These are phyloP conservation scores for Drusus annulatus DNA, from an alignment of 1,140 invertebrate species.

Conservation along the genomic window DNA sequence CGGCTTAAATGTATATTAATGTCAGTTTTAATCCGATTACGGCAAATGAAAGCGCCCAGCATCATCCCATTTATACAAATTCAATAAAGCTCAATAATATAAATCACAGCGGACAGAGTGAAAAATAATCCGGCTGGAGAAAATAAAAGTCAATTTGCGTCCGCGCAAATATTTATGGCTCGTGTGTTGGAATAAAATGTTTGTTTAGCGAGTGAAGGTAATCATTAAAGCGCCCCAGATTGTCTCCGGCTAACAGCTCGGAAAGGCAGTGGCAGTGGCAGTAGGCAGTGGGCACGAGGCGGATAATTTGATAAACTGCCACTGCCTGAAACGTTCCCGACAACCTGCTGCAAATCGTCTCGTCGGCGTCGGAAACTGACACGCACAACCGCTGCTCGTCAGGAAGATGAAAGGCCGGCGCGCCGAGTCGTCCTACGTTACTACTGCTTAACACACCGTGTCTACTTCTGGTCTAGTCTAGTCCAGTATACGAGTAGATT, in stretches of 20 bases:
- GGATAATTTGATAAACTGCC: not conserved
- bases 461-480: too few species aligned
- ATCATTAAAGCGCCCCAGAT: slow-evolving; percentile 12
- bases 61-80: slow-evolving; percentile 42
- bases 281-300: not conserved
- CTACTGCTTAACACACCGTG: too few species aligned
- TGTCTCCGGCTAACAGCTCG: not conserved
- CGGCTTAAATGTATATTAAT: slow-evolving; percentile 52
- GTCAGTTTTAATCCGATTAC: slow-evolving; percentile 52
- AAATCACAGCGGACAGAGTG: slow-evolving; percentile 41
- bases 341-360: slow-evolving; percentile 6
- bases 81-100: slow-evolving; percentile 48
- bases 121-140: slow-evolving; percentile 38
- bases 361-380: slow-evolving; percentile 1
- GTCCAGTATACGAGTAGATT: too few species aligned
- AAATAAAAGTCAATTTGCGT: slow-evolving; percentile 44
- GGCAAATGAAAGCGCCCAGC: slow-evolving; percentile 40
- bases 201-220: slow-evolving; percentile 4
- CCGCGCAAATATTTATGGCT: slow-evolving; percentile 32
- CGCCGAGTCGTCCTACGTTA: too few species aligned
- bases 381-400: not conserved
- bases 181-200: not conserved
- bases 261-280: too few species aligned
- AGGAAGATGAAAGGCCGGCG: not conserved
- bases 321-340: slow-evolving; percentile 3